phyloP scores from a whole-genome alignment of 2,113 vertebrate species.

The Cariama cristata region DNA sequence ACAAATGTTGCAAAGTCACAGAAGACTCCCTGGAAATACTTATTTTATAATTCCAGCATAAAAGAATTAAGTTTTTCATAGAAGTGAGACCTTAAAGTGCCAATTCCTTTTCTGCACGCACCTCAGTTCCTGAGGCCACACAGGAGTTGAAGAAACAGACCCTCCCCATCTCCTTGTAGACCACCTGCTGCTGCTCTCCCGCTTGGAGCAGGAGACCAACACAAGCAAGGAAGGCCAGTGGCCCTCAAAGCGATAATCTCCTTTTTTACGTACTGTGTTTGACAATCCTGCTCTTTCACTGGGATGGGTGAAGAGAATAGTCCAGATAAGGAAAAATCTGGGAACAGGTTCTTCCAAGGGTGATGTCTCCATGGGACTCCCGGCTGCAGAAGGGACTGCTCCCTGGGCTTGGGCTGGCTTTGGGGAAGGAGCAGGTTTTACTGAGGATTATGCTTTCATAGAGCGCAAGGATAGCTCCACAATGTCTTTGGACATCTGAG shows the following conservation, averaged over 20 bases:
- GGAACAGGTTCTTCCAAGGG: background rate
- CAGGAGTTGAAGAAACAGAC: background rate
- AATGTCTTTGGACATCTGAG: background rate
- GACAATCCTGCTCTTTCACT: background rate
- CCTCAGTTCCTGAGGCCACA: accelerated
- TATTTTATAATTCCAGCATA: background rate
- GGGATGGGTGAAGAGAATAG: background rate
- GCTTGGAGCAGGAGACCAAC: background rate
- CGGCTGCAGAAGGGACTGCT: background rate
- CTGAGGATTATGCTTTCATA: background rate
- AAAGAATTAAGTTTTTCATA: background rate
- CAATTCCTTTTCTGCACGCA: background rate
- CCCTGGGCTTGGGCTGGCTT: background rate
- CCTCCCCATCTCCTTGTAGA: background rate
- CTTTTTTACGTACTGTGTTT: background rate
- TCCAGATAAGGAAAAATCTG: background rate
- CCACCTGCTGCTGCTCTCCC: background rate
- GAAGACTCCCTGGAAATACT: background rate
- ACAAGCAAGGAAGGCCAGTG: background rate
- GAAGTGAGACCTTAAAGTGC: background rate
- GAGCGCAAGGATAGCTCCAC: background rate
- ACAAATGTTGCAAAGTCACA: background rate
- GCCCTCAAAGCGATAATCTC: background rate
- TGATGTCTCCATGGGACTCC: background rate
- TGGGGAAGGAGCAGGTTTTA: background rate